Base-by-base conservation (phyloP, 2,888 invertebrate genomes). In the Emmelina monodactyla region DNA sequence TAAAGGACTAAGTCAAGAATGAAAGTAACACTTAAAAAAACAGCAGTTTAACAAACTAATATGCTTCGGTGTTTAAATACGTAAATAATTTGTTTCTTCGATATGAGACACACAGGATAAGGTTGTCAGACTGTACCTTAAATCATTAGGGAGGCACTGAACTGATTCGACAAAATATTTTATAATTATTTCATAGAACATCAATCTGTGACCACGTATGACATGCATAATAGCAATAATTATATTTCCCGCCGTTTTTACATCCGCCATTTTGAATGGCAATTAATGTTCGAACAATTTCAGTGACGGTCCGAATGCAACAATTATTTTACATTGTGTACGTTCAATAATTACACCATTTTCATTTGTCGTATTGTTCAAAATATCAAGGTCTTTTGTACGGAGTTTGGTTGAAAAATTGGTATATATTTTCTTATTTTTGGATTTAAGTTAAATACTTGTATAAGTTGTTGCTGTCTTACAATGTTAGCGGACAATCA, bases 261-360 rank as follows among this genome's bases (percentile, higher is more conserved):
- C 54, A 51, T 54, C 55, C 58, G 56, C 55, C 46, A 55, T 57
- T 52, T 51, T 44, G 51, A 51, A 43, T 46, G 50, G 48, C 60
- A 55, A 71, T 71, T 70, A 69, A 62, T 55, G 57, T 53, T 51
- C n/a, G 55, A 58, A 55, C 62, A 58, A 65, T 73, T 73, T 66
- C 66, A 70, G 71, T 62, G 60, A 66, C 62, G 62, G 61, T 46
- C 45, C 55, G 49, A 53, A 53, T 60, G 63, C 62, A 63, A 57
- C 68, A 76, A 76, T 75, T 75, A 72, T 71, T 59, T n/a, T 59
- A 59, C 62, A 73, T 75, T 73, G 76, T 72, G 57, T 58, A 67
- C 61, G 62, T 60, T 55, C 56, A 55, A 53, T 63, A 72, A 73
- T 73, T 73, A 73, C 65, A 49, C 49, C 55, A 55, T 50, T 45